phyloP scores from a whole-genome alignment of 1,140 invertebrate species.

The Ruditapes philippinarum region DNA sequence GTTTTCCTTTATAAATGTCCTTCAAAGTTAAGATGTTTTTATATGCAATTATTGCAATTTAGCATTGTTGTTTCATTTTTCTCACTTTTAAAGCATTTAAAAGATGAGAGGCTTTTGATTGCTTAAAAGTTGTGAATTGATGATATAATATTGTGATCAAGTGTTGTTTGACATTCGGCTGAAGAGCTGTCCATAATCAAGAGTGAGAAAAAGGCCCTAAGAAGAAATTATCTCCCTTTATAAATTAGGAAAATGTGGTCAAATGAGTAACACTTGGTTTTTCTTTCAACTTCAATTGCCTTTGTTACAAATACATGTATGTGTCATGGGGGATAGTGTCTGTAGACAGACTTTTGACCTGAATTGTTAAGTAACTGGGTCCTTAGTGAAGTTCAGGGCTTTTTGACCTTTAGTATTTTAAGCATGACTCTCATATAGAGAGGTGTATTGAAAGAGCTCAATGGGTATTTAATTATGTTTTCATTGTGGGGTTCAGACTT shows the following conservation, averaged over 20 bases:
- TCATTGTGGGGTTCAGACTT: slow-evolving; percentile 13
- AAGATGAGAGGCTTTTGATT: neutral
- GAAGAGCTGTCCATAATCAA: neutral
- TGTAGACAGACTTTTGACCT: neutral
- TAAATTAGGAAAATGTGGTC: neutral
- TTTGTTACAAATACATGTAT: neutral
- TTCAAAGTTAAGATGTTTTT: no score
- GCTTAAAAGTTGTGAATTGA: neutral
- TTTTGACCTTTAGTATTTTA: neutral
- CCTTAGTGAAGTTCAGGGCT: neutral
- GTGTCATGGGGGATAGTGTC: no score
- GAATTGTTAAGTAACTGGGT: neutral
- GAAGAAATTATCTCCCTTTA: neutral
- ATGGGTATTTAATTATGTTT: slow-evolving; percentile 18
- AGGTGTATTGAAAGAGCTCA: slow-evolving; percentile 17
- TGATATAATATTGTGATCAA: slow-evolving; percentile 7
- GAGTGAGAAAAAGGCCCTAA: slow-evolving; percentile 6
- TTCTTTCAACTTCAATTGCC: slow-evolving; percentile 4
- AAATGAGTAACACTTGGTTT: neutral
- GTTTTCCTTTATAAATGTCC: no score
- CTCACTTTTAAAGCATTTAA: neutral
- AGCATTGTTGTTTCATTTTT: neutral
- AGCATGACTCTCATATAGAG: neutral
- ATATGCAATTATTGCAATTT: no score
- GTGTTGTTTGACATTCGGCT: neutral